phyloP scores from a whole-genome alignment of 2,113 vertebrate genomes.

The Hystrix brachyura region DNA sequence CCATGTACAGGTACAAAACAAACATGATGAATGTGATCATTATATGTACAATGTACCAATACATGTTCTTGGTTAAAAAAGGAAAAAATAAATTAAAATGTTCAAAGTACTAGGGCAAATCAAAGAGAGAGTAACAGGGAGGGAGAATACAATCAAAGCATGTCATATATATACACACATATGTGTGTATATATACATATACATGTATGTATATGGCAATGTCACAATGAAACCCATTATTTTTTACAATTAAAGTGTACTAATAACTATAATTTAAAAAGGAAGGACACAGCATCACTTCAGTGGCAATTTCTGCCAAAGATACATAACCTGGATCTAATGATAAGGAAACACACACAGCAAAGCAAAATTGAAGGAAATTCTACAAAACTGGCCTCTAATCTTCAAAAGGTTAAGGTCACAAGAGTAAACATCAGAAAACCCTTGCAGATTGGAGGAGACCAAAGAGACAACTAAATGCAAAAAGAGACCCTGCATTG shows the following conservation, averaged over 20 bases:
- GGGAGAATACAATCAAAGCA: not conserved
- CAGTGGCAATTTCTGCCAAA: not conserved
- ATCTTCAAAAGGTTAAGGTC: not conserved
- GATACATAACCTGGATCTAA: not conserved
- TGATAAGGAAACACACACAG: not conserved
- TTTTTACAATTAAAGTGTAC: not conserved
- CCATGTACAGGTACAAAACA: too few relatives aligned
- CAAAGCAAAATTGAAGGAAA: not conserved
- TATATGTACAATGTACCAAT: too few relatives aligned
- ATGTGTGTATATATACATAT: too few relatives aligned
- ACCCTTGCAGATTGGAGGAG: not conserved
- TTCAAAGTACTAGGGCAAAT: not conserved
- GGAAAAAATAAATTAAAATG: not conserved
- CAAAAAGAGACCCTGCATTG: not conserved
- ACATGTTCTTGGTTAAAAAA: too few relatives aligned
- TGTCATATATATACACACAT: not conserved
- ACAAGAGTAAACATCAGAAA: slow-evolving; percentile 22
- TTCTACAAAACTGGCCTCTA: slow-evolving; percentile 27
- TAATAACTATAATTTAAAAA: not conserved
- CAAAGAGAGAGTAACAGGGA: not conserved
- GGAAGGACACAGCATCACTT: not conserved
- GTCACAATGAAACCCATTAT: not conserved
- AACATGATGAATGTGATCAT: too few relatives aligned
- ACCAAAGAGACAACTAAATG: not conserved
- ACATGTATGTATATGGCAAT: not conserved